phyloP scores from a whole-genome alignment of 2,797 vertebrate genomes.

The Novumbra hubbsi region DNA sequence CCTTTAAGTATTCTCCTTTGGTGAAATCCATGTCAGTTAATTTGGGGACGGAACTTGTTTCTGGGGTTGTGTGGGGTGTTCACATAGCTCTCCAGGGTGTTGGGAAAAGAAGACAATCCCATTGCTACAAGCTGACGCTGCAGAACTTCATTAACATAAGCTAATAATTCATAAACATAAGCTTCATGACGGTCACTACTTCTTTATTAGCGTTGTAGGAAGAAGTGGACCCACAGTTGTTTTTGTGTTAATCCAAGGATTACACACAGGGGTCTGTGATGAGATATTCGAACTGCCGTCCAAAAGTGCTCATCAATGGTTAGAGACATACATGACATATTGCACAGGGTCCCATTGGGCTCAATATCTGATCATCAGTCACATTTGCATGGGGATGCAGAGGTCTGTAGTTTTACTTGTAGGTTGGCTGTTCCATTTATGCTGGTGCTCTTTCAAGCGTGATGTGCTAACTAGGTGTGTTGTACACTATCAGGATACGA shows the following conservation, averaged over 20 bases:
- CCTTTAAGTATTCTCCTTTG: too few species aligned
- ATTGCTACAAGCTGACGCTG: neutral
- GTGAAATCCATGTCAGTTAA: neutral
- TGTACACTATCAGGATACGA: too few species aligned
- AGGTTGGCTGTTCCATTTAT: too few species aligned
- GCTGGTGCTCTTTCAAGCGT: too few species aligned
- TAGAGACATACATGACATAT: neutral
- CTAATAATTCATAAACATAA: neutral
- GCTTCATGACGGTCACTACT: neutral
- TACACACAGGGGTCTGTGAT: neutral
- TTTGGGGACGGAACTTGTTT: neutral
- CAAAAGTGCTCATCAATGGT: neutral
- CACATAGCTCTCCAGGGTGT: neutral
- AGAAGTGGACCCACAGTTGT: neutral
- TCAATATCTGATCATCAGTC: neutral
- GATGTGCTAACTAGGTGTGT: too few species aligned
- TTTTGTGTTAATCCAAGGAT: neutral
- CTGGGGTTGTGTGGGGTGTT: neutral
- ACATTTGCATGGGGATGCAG: too few species aligned
- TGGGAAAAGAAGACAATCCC: neutral
- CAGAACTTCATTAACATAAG: neutral
- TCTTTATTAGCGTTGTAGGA: neutral
- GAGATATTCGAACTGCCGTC: neutral
- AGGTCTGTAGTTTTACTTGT: too few species aligned
- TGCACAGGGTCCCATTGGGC: neutral